These are phyloP conservation scores for Agrenia bidenticulata DNA, from an alignment of 2,888 invertebrate genomes.

Conservation along the genomic window DNA sequence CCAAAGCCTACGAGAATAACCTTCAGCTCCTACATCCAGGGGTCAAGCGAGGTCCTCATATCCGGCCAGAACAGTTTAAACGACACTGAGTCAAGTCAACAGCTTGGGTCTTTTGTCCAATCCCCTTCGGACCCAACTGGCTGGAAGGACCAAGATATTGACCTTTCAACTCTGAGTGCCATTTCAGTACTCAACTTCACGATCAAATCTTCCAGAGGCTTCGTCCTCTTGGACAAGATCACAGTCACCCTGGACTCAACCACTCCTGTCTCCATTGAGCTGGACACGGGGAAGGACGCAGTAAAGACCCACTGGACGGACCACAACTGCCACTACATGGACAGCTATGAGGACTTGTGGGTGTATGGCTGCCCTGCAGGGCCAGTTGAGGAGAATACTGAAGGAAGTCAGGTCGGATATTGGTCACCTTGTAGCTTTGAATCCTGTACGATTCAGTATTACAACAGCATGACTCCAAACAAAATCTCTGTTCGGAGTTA, in stretches of 20 bases:
- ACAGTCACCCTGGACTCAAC: no score
- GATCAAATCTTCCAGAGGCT: not conserved
- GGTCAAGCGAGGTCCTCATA: not conserved
- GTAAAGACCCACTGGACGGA: conserved; percentile 17
- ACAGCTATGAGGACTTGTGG: conserved; percentile 14
- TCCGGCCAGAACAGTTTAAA: no score
- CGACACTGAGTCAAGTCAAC: no score
- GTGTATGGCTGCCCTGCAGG: conserved; percentile 14
- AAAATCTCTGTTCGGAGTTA: not conserved
- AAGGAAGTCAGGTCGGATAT: no score
- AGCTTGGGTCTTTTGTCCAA: no score
- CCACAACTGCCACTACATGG: conserved; percentile 11
- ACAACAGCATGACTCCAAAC: no score
- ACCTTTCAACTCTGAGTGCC: not conserved
- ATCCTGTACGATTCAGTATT: no score
- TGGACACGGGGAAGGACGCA: not conserved
- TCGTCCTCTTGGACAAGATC: not conserved
- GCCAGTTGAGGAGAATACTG: not conserved
- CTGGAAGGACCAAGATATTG: conserved; percentile 10
- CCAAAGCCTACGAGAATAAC: conserved; percentile 13
- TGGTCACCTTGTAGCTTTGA: no score
- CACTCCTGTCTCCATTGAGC: no score
- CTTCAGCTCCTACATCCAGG: conserved; percentile 7
- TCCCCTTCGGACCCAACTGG: conserved; percentile 10
- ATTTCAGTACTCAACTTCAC: conserved; percentile 13